Conservation (phyloP, 2,888 invertebrate genomes). For the Lomographa bimaculata region DNA sequence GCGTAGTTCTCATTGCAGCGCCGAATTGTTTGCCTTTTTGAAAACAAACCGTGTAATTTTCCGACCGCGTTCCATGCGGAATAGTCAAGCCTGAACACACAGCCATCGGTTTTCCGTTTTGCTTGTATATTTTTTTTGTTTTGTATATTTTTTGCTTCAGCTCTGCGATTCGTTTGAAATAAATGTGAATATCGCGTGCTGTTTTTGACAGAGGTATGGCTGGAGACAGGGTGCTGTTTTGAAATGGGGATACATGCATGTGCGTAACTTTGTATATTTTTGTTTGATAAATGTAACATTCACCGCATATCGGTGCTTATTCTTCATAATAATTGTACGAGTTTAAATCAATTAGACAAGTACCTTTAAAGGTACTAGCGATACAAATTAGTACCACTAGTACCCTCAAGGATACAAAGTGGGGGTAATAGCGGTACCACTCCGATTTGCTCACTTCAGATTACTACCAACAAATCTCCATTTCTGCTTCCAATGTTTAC, state of each 20-base stretch:
- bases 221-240: slow-evolving; percentile 9
- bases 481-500: slow-evolving; percentile 26
- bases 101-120: slow-evolving; percentile 7
- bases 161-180: slow-evolving; percentile 6
- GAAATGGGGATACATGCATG: slow-evolving; percentile 6
- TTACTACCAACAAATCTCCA: slow-evolving; percentile 27
- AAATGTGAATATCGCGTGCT: slow-evolving; percentile 9
- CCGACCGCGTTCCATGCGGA: too few relatives aligned
- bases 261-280: neutral
- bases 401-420: too few relatives aligned
- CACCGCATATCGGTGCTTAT: too few relatives aligned
- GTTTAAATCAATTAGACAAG: too few relatives aligned
- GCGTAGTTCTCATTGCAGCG: too few relatives aligned
- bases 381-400: too few relatives aligned
- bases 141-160: slow-evolving; percentile 12
- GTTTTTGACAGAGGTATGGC: slow-evolving; percentile 10
- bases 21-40: neutral
- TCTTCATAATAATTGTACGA: too few relatives aligned
- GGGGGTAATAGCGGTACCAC: too few relatives aligned
- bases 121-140: too few relatives aligned
- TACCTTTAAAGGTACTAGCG: too few relatives aligned
- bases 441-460: neutral
- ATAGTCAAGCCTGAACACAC: slow-evolving; percentile 2
- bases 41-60: slow-evolving; percentile 2
- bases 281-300: too few relatives aligned